Percentiles rank a stretch among this genome's conserved stretches.
Conservation (phyloP, 37 sponge, comb jelly and placozoan species). For the Bolinopsis microptera region DNA sequence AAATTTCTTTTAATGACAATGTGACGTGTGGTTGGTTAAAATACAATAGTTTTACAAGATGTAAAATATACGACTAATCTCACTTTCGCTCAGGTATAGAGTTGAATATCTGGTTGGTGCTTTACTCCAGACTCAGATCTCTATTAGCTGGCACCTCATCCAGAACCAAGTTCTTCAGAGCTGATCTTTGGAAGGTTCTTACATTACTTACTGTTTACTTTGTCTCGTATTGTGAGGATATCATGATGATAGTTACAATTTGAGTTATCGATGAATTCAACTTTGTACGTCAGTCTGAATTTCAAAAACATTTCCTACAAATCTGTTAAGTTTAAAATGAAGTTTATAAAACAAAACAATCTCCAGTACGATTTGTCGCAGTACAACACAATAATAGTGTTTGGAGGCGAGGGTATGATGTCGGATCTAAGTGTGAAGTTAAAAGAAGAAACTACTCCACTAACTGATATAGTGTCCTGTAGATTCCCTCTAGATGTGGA, state of each 20-base stretch:
- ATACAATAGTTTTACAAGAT: too few species aligned
- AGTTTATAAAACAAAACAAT: too few species aligned
- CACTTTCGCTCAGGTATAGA: constrained; percentile 63
- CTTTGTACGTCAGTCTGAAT: too few species aligned
- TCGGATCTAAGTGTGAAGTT: constrained; percentile 16
- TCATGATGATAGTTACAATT: too few species aligned
- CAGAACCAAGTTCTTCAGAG: constrained; percentile 26
- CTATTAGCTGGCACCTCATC: constrained; percentile 7
- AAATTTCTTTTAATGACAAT: too few species aligned
- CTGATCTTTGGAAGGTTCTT: constrained; percentile 65
- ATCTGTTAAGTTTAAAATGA: background rate
- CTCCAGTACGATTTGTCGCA: constrained; percentile 9
- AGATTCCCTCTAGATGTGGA: constrained; percentile 12
- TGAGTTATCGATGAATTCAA: too few species aligned
- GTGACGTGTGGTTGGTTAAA: too few species aligned
- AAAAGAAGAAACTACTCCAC: background rate
- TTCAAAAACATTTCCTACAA: too few species aligned
- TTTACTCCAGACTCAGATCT: constrained; percentile 23
- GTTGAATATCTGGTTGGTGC: constrained; percentile 66
- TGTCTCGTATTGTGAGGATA: too few species aligned
- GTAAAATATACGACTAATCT: too few species aligned
- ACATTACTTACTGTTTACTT: too few species aligned
- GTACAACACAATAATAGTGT: constrained; percentile 22
- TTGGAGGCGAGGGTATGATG: constrained; percentile 63
- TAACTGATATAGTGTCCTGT: constrained; percentile 45